Evolutionary conservation across 2,888 invertebrate species (phyloP).

Genomic region (Tholera decimalis): DNA sequence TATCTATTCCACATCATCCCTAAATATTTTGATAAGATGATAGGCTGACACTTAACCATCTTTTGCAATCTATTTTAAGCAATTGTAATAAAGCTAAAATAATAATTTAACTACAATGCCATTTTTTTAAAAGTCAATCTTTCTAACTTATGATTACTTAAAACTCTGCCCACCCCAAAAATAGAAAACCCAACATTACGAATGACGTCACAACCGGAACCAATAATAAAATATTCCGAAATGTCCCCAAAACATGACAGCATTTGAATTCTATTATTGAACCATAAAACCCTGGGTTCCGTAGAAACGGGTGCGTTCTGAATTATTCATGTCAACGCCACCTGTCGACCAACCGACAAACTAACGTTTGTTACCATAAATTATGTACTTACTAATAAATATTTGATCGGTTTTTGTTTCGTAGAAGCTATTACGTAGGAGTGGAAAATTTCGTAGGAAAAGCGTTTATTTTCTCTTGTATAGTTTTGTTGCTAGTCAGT

Average conservation of each 20-base stretch:
- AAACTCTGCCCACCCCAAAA: constrained; percentile 26
- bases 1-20: too few relatives aligned
- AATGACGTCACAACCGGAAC: constrained; percentile 60
- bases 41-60: background rate
- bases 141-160: background rate
- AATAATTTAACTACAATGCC: background rate
- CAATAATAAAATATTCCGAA: constrained; percentile 63
- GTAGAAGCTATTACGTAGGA: constrained; percentile 29
- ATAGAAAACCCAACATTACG: constrained; percentile 35
- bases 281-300: constrained; percentile 66
- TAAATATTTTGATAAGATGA: too few relatives aligned
- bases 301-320: constrained; percentile 67
- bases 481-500: constrained; percentile 5
- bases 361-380: constrained; percentile 75
- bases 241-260: constrained; percentile 69
- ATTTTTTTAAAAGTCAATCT: background rate
- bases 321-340: constrained; percentile 82
- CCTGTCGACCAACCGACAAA: constrained; percentile 81
- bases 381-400: constrained; percentile 68
- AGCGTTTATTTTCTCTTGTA: background rate
- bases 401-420: constrained; percentile 53
- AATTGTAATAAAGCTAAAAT: background rate
- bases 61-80: background rate
- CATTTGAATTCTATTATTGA: constrained; percentile 70
- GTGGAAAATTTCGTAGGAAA: constrained; percentile 38